Conservation (phyloP, 2,888 invertebrate species). For the Acholoe squamosa region DNA sequence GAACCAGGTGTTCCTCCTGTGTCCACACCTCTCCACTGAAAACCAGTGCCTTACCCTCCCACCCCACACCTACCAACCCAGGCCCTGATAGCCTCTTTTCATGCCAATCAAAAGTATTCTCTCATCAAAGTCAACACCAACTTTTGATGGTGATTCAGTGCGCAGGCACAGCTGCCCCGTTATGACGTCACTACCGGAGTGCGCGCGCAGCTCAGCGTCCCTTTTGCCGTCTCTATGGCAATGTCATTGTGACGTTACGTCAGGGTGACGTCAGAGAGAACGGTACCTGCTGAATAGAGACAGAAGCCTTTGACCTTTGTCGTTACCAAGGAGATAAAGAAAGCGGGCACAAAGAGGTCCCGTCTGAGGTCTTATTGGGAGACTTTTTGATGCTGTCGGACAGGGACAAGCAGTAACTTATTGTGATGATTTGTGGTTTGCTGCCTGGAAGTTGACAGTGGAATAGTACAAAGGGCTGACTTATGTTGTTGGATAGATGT, state of each 20-base stretch:
- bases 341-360: neutral
- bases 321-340: neutral
- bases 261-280: conserved; percentile 37
- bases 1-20: conserved; percentile 11
- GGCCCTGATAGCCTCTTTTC: conserved; percentile 44
- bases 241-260: conserved; percentile 31
- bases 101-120: conserved; percentile 46
- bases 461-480: no score
- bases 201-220: neutral
- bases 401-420: neutral
- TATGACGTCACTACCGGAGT: neutral
- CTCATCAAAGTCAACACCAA: conserved; percentile 45
- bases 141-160: conserved; percentile 10
- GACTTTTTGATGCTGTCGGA: conserved; percentile 6
- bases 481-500: no score
- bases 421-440: neutral
- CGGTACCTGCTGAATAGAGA: conserved; percentile 5
- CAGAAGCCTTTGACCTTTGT: conserved; percentile 14
- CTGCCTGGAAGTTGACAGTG: no score
- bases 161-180: neutral
- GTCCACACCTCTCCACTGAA: neutral
- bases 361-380: neutral
- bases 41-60: conserved; percentile 28
- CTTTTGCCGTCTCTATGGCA: conserved; percentile 31
- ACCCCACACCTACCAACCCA: neutral